Evolutionary conservation across 2,113 vertebrate genomes (phyloP).

Genomic region (Diadophis punctatus): DNA sequence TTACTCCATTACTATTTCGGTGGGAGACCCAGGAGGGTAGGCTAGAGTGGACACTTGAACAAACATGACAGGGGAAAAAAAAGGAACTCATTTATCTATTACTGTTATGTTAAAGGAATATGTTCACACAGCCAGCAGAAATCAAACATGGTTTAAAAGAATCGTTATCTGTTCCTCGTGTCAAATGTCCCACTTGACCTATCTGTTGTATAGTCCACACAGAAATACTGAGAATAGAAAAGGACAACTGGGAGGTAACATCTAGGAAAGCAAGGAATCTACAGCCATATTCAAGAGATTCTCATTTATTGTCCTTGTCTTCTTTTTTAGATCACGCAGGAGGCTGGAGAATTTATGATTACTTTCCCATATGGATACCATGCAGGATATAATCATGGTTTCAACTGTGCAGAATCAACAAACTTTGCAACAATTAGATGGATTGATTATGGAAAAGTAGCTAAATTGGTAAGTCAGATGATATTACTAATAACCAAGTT

Average conservation of each 20-base stretch:
- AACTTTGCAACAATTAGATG: slow-evolving; percentile 95
- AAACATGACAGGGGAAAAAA: not conserved
- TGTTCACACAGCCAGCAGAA: not conserved
- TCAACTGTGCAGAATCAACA: slow-evolving; percentile 98
- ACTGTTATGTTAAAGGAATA: not conserved
- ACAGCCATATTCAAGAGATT: not conserved
- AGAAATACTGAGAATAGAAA: not conserved
- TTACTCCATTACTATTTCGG: not conserved
- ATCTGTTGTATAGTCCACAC: not conserved
- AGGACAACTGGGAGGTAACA: not conserved
- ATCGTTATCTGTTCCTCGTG: not conserved
- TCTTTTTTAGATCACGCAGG: slow-evolving; percentile 87
- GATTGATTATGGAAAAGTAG: slow-evolving; percentile 97
- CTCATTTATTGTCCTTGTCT: not conserved
- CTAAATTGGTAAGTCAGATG: slow-evolving; percentile 77
- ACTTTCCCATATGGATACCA: slow-evolving; percentile 98
- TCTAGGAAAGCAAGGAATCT: not conserved
- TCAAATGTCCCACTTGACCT: not conserved
- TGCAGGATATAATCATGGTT: slow-evolving; percentile 97
- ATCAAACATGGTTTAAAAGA: not conserved
- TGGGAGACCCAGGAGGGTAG: not conserved
- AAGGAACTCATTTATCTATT: not conserved
- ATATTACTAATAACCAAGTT: slow-evolving; percentile 14
- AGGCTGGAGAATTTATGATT: slow-evolving; percentile 96
- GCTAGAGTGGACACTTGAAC: not conserved